phyloP scores from a whole-genome alignment of 2,888 invertebrate species.

The Campoletis raptor region DNA sequence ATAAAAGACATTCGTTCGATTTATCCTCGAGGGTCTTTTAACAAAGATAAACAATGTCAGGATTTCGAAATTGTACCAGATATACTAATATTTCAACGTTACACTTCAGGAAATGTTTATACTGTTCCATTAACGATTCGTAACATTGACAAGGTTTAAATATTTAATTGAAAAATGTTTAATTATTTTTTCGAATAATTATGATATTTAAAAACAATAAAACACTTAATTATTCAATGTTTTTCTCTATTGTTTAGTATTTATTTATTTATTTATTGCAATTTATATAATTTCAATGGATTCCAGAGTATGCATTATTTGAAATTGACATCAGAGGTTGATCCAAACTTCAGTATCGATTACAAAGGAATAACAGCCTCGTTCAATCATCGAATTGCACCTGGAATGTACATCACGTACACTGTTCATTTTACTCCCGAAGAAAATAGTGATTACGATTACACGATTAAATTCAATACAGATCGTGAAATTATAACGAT shows the following conservation, averaged over 20 bases:
- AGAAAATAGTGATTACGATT: slow-evolving; percentile 86
- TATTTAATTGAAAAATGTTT: slow-evolving; percentile 86
- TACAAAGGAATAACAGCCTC: slow-evolving; percentile 82
- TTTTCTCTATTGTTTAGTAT: background rate
- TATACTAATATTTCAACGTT: slow-evolving; percentile 88
- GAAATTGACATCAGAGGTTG: slow-evolving; percentile 85
- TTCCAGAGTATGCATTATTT: slow-evolving; percentile 86
- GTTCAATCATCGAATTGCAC: slow-evolving; percentile 87
- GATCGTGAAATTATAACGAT: slow-evolving; percentile 86
- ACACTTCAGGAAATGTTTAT: slow-evolving; percentile 85
- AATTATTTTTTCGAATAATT: slow-evolving; percentile 79
- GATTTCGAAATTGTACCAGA: slow-evolving; percentile 84
- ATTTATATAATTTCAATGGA: slow-evolving; percentile 9
- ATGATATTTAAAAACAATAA: background rate
- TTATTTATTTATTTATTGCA: background rate
- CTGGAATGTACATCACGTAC: slow-evolving; percentile 89
- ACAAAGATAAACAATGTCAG: slow-evolving; percentile 12
- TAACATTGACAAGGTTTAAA: slow-evolving; percentile 86
- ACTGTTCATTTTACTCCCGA: slow-evolving; percentile 88
- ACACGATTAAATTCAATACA: slow-evolving; percentile 86
- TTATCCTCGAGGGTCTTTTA: slow-evolving; percentile 20
- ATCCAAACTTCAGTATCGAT: slow-evolving; percentile 86
- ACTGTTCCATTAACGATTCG: slow-evolving; percentile 86
- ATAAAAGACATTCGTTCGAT: slow-evolving; percentile 61
- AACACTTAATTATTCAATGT: background rate